Percentiles rank a stretch among this genome's conserved stretches.
phyloP scores from a whole-genome alignment of 2,797 vertebrate species.

The Oceanodroma leucorhoa region DNA sequence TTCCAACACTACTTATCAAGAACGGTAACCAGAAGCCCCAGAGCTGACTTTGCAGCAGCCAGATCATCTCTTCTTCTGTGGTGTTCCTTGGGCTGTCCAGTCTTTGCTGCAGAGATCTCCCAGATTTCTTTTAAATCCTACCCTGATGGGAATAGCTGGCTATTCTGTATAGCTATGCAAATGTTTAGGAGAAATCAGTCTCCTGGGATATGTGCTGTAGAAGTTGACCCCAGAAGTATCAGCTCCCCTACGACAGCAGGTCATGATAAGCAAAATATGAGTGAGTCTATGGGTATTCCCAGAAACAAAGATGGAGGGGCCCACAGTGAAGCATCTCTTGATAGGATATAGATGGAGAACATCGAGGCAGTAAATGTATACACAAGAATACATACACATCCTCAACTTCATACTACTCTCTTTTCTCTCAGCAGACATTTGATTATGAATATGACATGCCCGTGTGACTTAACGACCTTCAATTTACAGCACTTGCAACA shows the following conservation, averaged over 20 bases:
- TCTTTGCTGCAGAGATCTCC: neutral
- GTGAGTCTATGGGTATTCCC: neutral
- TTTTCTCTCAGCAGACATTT: neutral
- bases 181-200: neutral
- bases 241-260: neutral
- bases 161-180: neutral
- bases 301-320: neutral
- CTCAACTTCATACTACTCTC: neutral
- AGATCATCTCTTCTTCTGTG: neutral
- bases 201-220: neutral
- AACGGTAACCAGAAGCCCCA: neutral
- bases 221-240: neutral
- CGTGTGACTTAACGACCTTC: neutral
- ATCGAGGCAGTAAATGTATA: neutral
- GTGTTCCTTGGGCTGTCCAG: neutral
- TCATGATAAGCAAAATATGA: neutral
- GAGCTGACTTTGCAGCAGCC: neutral
- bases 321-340: neutral
- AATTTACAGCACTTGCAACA: neutral
- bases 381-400: neutral
- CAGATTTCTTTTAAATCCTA: neutral
- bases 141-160: neutral
- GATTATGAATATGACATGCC: neutral
- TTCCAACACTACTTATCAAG: neutral
- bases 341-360: neutral